These are phyloP conservation scores for Terebella lapidaria DNA, from an alignment of 2,888 invertebrate species.

Conservation along the genomic window DNA sequence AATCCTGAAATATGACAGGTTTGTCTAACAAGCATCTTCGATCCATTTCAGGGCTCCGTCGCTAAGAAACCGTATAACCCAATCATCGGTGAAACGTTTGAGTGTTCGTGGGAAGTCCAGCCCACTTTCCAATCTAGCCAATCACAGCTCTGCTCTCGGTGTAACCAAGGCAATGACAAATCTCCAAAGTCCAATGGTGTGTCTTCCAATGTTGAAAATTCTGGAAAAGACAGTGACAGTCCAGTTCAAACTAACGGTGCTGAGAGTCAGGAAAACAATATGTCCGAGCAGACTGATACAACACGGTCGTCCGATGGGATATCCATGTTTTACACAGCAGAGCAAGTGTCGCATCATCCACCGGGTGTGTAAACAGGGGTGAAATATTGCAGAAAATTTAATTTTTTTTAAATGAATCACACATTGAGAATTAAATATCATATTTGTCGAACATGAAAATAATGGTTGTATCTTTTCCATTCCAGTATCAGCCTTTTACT, in stretches of 20 bases:
- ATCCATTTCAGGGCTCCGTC: conserved; percentile 43
- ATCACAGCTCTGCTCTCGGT: no score
- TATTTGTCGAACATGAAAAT: no score
- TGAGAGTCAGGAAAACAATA: background rate
- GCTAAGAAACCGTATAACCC: conserved; percentile 60
- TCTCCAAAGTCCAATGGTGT: no score
- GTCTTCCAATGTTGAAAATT: no score
- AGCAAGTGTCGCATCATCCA: conserved; percentile 58
- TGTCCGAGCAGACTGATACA: background rate
- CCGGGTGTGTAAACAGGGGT: conserved; percentile 53
- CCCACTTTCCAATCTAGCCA: background rate
- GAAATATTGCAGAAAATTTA: no score
- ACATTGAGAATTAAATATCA: no score
- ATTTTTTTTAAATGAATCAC: no score
- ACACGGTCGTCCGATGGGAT: no score
- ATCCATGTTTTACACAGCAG: conserved; percentile 50
- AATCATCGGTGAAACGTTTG: conserved; percentile 58
- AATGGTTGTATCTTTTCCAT: background rate
- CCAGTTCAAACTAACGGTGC: background rate
- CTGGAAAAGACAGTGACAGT: background rate
- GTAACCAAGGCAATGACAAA: no score
- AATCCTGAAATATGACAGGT: no score
- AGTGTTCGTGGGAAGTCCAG: conserved; percentile 56
- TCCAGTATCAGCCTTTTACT: conserved; percentile 57
- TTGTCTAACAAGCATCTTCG: no score